These are phyloP conservation scores for Fringilla coelebs DNA, from an alignment of 2,797 vertebrate species.

Conservation along the genomic window DNA sequence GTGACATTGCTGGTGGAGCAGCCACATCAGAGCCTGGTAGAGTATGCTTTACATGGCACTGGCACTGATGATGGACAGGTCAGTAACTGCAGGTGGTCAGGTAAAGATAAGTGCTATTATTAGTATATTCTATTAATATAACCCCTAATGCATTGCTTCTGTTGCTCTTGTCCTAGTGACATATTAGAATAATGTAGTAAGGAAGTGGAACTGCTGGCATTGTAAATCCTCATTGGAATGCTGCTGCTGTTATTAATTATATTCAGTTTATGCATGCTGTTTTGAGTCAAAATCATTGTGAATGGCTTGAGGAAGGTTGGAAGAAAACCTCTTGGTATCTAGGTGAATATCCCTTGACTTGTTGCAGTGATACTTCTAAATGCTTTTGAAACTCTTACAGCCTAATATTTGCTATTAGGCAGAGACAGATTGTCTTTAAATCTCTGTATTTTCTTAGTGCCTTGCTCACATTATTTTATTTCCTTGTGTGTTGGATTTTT, in stretches of 20 bases:
- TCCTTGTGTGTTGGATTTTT: background rate
- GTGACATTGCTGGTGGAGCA: fast-evolving
- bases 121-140: background rate
- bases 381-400: background rate
- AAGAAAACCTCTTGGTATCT: background rate
- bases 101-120: background rate
- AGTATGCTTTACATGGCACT: background rate
- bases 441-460: background rate
- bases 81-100: background rate
- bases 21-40: background rate
- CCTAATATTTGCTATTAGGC: background rate
- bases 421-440: background rate
- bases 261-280: fast-evolving
- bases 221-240: background rate
- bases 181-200: background rate
- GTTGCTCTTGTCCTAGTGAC: background rate
- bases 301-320: background rate
- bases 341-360: background rate
- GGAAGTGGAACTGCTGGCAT: background rate
- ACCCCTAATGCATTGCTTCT: fast-evolving
- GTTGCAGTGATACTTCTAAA: background rate
- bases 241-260: background rate
- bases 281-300: background rate
- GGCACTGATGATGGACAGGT: background rate
- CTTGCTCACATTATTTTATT: background rate